Conservation (phyloP, 2,888 invertebrate species). For the Xylophagus ater region DNA sequence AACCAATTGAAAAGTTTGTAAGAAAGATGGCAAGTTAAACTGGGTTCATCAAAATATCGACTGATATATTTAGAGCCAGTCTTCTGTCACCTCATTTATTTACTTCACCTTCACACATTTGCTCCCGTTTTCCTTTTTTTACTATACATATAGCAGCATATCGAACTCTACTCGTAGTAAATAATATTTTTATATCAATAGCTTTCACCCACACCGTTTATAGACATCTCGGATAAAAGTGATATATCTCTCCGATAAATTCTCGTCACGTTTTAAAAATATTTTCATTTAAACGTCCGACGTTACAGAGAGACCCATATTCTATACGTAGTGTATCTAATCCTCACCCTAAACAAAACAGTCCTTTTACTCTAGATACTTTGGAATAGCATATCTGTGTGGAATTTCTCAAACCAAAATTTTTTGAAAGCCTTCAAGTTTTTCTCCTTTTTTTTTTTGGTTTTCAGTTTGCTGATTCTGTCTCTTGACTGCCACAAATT, state of each 20-base stretch:
- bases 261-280: conserved; percentile 35
- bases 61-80: too few relatives aligned
- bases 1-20: too few relatives aligned
- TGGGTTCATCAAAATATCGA: too few relatives aligned
- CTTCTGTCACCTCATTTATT: too few relatives aligned
- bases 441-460: neutral
- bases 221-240: conserved; percentile 13
- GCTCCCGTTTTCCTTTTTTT: too few relatives aligned
- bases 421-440: conserved; percentile 1
- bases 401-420: conserved; percentile 1
- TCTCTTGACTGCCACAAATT: conserved; percentile 15
- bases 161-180: conserved; percentile 2
- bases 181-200: conserved; percentile 7
- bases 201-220: conserved; percentile 5
- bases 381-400: neutral
- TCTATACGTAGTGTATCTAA: too few relatives aligned
- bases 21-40: too few relatives aligned
- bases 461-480: conserved; percentile 7
- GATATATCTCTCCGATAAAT: conserved; percentile 26
- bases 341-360: neutral
- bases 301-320: too few relatives aligned
- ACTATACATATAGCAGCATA: too few relatives aligned
- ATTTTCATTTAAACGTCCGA: too few relatives aligned
- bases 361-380: neutral
- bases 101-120: too few relatives aligned